Evolutionary conservation across 64 coral and sea anemone genomes (phyloP).

Genomic region (Montipora capricornis): DNA sequence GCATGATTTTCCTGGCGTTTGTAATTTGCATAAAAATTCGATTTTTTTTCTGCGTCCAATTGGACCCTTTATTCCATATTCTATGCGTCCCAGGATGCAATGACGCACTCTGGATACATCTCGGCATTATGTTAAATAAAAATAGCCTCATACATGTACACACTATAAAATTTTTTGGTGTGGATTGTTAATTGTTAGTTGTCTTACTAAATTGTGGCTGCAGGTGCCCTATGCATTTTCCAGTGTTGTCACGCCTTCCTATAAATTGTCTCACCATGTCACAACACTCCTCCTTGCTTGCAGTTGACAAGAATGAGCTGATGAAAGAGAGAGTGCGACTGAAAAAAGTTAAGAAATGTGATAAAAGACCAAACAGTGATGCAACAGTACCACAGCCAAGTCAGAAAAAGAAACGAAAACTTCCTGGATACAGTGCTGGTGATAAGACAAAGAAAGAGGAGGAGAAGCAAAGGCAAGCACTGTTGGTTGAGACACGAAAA

Average conservation of each 20-base stretch:
- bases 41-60: too few relatives aligned
- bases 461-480: neutral
- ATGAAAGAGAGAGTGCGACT: neutral
- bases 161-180: neutral
- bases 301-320: neutral
- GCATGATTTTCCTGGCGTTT: too few relatives aligned
- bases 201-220: neutral
- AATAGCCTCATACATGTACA: neutral
- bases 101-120: too few relatives aligned
- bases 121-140: neutral
- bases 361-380: neutral
- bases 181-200: neutral
- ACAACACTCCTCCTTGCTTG: neutral
- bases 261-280: neutral
- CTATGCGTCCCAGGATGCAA: too few relatives aligned
- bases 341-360: neutral
- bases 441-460: neutral
- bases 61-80: too few relatives aligned
- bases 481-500: neutral
- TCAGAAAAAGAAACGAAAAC: neutral
- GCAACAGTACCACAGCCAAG: neutral
- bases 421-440: neutral
- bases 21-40: too few relatives aligned
- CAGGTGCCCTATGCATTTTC: neutral
- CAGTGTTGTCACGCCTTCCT: neutral